Percentiles rank a stretch among this genome's conserved stretches.
Evolutionary conservation across 2,113 vertebrate species (phyloP).

Genomic region (Calypte anna): DNA sequence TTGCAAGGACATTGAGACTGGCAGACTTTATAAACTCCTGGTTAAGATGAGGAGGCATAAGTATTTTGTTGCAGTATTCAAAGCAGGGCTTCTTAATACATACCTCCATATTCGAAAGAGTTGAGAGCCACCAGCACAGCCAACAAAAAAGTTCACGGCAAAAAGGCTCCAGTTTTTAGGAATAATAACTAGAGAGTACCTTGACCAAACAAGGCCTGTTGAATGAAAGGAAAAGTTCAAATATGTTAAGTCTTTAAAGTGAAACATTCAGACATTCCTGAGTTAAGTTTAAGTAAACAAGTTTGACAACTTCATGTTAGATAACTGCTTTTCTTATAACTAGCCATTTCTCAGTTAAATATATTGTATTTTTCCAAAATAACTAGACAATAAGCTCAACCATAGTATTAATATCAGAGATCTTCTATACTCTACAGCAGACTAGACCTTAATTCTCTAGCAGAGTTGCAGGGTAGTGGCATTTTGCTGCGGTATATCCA

Average conservation of each 20-base stretch:
- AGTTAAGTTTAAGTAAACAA: not conserved
- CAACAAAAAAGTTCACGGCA: slow-evolving; percentile 96
- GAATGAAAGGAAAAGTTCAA: not conserved
- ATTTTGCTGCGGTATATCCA: not conserved
- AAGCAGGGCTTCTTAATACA: slow-evolving; percentile 21
- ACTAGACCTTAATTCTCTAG: not conserved
- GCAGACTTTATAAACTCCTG: not conserved
- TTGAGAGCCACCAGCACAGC: slow-evolving; percentile 88
- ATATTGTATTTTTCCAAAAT: not conserved
- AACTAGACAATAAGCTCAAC: not conserved
- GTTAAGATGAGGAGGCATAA: not conserved
- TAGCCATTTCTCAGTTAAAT: not conserved
- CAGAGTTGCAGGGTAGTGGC: not conserved
- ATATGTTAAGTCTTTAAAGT: not conserved
- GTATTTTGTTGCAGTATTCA: not conserved
- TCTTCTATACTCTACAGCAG: not conserved
- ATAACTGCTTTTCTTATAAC: not conserved
- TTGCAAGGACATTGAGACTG: not conserved
- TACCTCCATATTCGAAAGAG: slow-evolving; percentile 96
- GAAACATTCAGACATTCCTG: not conserved
- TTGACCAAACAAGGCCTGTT: slow-evolving; percentile 96
- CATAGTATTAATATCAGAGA: not conserved
- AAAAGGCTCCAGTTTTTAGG: slow-evolving; percentile 99
- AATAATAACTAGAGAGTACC: slow-evolving; percentile 97
- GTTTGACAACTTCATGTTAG: not conserved